Evolutionary conservation across 1,140 invertebrate species (phyloP).

Genomic region (Zaprionus davidi): DNA sequence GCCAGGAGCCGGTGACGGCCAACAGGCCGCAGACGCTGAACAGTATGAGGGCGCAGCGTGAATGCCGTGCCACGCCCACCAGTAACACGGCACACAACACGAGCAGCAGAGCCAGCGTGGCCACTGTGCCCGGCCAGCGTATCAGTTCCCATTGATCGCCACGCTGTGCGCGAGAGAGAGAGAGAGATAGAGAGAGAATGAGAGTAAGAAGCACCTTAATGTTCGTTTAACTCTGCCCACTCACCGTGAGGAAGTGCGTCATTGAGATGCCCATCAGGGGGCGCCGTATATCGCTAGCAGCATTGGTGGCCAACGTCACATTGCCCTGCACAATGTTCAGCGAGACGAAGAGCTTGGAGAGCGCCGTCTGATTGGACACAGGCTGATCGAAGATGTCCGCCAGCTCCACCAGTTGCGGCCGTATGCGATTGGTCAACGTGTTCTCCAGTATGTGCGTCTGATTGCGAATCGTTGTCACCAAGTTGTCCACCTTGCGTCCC

Average conservation of each 20-base stretch:
- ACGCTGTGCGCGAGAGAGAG: constrained; percentile 37
- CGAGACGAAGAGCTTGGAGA: constrained; percentile 87
- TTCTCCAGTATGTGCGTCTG: constrained; percentile 88
- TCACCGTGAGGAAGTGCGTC: constrained; percentile 87
- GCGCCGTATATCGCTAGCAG: constrained; percentile 89
- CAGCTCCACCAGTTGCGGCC: constrained; percentile 88
- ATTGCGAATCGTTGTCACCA: constrained; percentile 90
- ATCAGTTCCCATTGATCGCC: constrained; percentile 87
- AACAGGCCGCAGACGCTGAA: constrained; percentile 92
- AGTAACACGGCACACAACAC: constrained; percentile 92
- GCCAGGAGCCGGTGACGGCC: constrained; percentile 95
- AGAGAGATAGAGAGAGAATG: too few species aligned
- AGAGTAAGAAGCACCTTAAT: neutral
- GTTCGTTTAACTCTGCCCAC: neutral
- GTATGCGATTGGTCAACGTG: constrained; percentile 88
- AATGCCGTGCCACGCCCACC: constrained; percentile 92
- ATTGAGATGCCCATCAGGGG: constrained; percentile 89
- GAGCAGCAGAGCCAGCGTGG: constrained; percentile 90
- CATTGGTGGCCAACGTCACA: constrained; percentile 88
- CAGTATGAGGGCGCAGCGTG: constrained; percentile 86
- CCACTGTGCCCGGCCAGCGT: constrained; percentile 92
- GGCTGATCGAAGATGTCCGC: constrained; percentile 90
- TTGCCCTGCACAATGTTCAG: constrained; percentile 89
- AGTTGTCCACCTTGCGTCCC: constrained; percentile 90
- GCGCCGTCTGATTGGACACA: constrained; percentile 90